phyloP scores from a whole-genome alignment of 2,113 vertebrate genomes.

The Sarotherodon lohbergeri region DNA sequence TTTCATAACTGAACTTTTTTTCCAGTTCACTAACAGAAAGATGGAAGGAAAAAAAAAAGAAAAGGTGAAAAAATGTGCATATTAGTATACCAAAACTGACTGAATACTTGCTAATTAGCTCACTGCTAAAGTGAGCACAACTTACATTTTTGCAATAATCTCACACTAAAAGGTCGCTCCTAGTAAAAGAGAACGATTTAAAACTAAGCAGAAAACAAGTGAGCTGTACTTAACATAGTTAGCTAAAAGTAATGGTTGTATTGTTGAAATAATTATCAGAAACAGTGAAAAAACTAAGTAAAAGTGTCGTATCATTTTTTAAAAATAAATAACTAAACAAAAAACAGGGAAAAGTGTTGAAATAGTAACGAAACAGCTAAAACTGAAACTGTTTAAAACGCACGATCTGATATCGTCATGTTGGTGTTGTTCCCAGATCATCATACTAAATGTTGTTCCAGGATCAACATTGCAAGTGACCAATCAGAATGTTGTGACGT shows the following conservation, averaged over 20 bases:
- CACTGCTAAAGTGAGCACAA: neutral
- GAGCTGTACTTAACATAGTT: neutral
- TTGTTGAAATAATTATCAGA: neutral
- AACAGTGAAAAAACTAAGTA: neutral
- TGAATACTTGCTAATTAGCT: neutral
- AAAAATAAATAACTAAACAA: neutral
- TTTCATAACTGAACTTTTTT: neutral
- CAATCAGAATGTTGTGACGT: no score
- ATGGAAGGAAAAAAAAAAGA: neutral
- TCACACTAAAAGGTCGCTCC: neutral
- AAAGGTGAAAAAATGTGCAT: neutral
- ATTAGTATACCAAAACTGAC: neutral
- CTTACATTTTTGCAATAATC: neutral
- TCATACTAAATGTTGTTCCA: no score
- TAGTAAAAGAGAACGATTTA: neutral
- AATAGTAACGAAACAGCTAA: neutral
- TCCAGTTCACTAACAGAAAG: neutral
- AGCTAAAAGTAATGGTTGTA: neutral
- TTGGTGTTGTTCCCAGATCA: no score
- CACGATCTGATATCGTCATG: no score
- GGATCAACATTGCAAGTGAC: no score
- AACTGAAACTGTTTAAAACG: neutral
- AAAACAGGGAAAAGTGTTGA: neutral
- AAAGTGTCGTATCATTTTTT: neutral
- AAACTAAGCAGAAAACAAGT: neutral